These are phyloP conservation scores for Drosophila jambulina DNA, from an alignment of 1,140 invertebrate species.

Conservation along the genomic window DNA sequence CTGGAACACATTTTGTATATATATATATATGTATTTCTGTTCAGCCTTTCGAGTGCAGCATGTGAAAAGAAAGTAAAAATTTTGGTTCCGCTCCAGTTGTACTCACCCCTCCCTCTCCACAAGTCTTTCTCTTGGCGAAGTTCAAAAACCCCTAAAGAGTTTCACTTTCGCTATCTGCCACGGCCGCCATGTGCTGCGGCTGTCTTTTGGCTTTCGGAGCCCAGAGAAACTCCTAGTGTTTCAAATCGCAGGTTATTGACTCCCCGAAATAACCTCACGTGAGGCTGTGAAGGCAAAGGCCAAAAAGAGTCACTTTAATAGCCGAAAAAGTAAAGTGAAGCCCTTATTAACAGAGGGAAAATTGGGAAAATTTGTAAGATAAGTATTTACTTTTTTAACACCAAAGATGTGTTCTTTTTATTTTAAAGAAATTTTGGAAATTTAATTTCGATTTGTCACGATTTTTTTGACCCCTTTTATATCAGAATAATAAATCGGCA, in stretches of 20 bases:
- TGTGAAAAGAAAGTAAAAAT: conserved; percentile 80
- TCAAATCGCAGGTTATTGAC: conserved; percentile 40
- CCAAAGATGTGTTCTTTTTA: not conserved
- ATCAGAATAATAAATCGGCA: no score
- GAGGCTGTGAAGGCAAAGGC: conserved; percentile 17
- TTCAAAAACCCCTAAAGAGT: conserved; percentile 74
- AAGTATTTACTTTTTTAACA: no score
- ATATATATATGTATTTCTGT: not conserved
- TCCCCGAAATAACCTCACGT: conserved; percentile 31
- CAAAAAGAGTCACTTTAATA: conserved; percentile 5
- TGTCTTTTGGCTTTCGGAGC: conserved; percentile 12
- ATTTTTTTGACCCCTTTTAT: no score
- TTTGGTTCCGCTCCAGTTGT: conserved; percentile 79
- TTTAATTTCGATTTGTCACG: no score
- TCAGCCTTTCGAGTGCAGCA: conserved; percentile 46
- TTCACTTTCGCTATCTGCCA: conserved; percentile 76
- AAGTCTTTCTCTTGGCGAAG: conserved; percentile 29
- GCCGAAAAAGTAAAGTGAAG: not conserved
- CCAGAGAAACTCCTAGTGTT: conserved; percentile 67
- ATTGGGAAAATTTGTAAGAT: not conserved
- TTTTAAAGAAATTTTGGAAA: no score
- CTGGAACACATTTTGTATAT: not conserved
- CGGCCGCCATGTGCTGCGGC: conserved; percentile 39
- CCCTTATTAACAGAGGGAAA: no score
- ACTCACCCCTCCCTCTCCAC: conserved; percentile 19